Conservation (phyloP, 2,113 vertebrate species). For the Naja naja region DNA sequence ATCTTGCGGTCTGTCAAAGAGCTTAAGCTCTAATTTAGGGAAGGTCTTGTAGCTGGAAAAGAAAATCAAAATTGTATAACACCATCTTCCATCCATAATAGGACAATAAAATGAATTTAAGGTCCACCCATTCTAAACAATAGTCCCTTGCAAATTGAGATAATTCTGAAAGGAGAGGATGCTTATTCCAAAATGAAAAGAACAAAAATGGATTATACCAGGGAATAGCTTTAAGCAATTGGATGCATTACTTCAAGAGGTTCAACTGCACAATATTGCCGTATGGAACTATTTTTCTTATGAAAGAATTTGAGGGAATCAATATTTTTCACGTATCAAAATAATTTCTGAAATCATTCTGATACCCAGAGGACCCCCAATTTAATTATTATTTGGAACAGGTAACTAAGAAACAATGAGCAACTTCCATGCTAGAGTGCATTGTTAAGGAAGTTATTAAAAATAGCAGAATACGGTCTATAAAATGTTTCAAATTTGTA, state of each 20-base stretch:
- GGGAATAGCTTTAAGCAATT: neutral
- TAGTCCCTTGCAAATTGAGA: neutral
- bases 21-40: conserved; percentile 81
- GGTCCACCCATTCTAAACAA: neutral
- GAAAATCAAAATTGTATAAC: neutral
- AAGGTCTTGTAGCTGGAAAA: conserved; percentile 86
- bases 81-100: neutral
- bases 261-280: neutral
- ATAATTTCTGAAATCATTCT: neutral
- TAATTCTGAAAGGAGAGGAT: neutral
- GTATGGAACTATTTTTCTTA: neutral
- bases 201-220: neutral
- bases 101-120: neutral
- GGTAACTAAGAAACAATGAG: neutral
- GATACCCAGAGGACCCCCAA: neutral
- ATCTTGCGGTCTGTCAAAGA: conserved; percentile 89
- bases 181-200: neutral
- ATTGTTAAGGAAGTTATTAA: neutral
- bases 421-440: neutral
- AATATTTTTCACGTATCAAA: neutral
- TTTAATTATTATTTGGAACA: neutral
- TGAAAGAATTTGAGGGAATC: neutral
- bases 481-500: neutral
- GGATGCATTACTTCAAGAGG: neutral
- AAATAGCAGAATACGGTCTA: fast-evolving